phyloP scores from a whole-genome alignment of 2,113 vertebrate genomes.

The Rhinogobius similis region DNA sequence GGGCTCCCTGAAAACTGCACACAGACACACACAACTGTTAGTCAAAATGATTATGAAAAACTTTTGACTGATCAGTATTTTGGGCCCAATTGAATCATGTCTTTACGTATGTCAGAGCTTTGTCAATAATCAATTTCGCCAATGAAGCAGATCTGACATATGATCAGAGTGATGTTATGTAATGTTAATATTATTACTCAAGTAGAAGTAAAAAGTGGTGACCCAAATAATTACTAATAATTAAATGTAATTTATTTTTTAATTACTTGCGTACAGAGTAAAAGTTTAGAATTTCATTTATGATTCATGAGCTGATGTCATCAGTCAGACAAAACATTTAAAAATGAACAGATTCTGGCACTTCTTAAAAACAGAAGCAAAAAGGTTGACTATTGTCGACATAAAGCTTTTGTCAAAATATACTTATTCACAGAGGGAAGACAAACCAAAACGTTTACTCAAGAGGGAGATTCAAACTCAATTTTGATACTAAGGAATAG shows the following conservation, averaged over 20 bases:
- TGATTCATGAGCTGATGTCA: not conserved
- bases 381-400: not conserved
- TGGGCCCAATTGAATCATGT: not conserved
- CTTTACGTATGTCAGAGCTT: not conserved
- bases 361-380: not conserved
- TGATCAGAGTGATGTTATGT: not conserved
- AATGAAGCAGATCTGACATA: not conserved
- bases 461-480: too few species aligned
- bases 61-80: not conserved
- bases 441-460: too few species aligned
- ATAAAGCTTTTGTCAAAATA: not conserved
- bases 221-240: not conserved
- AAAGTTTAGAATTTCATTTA: not conserved
- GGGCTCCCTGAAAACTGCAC: constrained; percentile 94
- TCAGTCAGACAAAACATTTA: not conserved
- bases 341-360: not conserved
- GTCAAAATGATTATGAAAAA: not conserved
- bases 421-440: too few species aligned
- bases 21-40: constrained; percentile 18
- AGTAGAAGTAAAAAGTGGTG: not conserved
- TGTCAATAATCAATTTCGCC: too few species aligned
- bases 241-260: not conserved
- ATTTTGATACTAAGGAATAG: too few species aligned
- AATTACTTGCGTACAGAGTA: not conserved
- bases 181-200: not conserved